A percentile compares a stretch with the other conserved stretches of the same genome.
Evolutionary conservation across 2,797 vertebrate species (phyloP).

Genomic region (Delichon dasypus): DNA sequence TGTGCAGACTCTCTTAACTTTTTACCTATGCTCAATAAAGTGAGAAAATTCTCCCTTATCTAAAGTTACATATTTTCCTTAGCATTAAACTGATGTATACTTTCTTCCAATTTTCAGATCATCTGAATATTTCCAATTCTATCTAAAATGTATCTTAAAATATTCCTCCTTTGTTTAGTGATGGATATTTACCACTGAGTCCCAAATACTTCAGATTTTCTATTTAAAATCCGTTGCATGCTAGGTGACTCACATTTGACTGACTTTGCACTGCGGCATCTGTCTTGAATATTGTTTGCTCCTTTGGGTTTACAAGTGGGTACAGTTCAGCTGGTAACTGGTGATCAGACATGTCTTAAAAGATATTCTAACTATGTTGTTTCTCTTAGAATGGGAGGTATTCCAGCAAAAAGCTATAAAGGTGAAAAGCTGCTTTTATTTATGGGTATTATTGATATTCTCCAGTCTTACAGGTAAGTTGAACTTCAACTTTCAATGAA

Average conservation of each 20-base stretch:
- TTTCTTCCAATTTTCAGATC: not conserved
- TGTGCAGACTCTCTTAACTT: not conserved
- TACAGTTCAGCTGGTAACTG: not conserved
- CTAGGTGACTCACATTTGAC: not conserved
- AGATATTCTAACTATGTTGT: not conserved
- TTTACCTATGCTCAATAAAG: not conserved
- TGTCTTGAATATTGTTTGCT: not conserved
- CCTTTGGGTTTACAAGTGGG: not conserved
- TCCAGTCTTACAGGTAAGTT: slow-evolving; percentile 94
- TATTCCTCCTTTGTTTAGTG: not conserved
- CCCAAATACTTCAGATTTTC: not conserved
- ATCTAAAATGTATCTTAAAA: not conserved
- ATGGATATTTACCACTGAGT: not conserved
- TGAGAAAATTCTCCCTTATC: not conserved
- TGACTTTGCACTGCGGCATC: not conserved
- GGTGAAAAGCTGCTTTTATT: slow-evolving; percentile 95
- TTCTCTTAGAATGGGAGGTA: slow-evolving; percentile 91
- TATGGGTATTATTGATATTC: slow-evolving; percentile 97
- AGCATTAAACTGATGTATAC: not conserved
- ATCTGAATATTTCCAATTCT: not conserved
- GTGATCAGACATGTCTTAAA: not conserved
- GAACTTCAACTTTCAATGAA: not conserved
- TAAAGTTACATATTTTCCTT: not conserved
- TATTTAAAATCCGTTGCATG: not conserved
- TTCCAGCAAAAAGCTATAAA: slow-evolving; percentile 94